Base-by-base conservation (phyloP, 2,888 invertebrate species). In the Oxycera nigricornis region DNA sequence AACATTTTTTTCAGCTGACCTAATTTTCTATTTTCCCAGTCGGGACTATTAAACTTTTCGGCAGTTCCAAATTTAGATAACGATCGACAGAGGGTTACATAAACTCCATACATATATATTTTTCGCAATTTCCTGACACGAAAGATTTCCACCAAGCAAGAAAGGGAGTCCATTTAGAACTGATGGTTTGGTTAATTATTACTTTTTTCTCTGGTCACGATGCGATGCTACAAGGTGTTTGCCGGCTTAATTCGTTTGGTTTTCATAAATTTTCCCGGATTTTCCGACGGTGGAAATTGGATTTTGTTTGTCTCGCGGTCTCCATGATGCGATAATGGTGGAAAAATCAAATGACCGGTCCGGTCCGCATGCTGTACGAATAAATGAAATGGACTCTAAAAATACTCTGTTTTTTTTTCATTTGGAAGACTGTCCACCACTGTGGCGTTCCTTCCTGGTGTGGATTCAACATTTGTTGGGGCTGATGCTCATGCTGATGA, bases 21-120 rank as follows among this genome's bases (percentile, higher is more conserved):
- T 55, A 55, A 55, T 55, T 55, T 55, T 24, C 24, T 22, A 22
- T 55, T 50, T 55, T 55, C 55, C 55, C 55, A 6, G 55, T 22
- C 55, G 24, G 11, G 55, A 24, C 11, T 24, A 55, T 55, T 22
- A 55, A 24, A 55, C 24, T 55, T 55, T 55, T 55, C 55, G 55
- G 11, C 55, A 55, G 55, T 55, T 55, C 55, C 55, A 55, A 55
- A 55, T 55, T 55, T 55, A 55, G 55, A 20, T 55, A 55, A 55
- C 55, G 55, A 55, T 55, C 55, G 24, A 24, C 55, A 17, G 7
- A 7, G 39, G 20, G 22, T 55, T 55, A 55, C 55, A 55, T 55
- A 55, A 55, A 55, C 11, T 55, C 55, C 55, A 55, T 55, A 55
- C 3, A 55, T 4, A 55, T 55, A 22, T 55, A 9, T 39, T 55